These are phyloP conservation scores for Irena cyanogastra DNA, from an alignment of 2,113 vertebrate genomes.

Conservation along the genomic window DNA sequence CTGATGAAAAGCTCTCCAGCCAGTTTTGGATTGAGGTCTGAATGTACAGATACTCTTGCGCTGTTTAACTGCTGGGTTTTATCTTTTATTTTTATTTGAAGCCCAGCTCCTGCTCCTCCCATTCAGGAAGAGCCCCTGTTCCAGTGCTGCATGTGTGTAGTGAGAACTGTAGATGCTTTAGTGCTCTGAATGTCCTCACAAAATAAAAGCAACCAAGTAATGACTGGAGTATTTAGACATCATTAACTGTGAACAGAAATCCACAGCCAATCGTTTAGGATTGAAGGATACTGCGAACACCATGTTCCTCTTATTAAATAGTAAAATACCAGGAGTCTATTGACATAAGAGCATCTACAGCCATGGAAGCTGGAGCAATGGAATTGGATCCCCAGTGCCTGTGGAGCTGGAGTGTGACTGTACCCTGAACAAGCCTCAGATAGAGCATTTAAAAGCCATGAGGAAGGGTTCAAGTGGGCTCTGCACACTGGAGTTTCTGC, in stretches of 20 bases:
- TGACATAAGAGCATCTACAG: not conserved
- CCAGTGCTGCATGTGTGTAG: not conserved
- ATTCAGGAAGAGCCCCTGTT: not conserved
- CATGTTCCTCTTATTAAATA: not conserved
- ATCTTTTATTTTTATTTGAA: not conserved
- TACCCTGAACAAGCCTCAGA: not conserved
- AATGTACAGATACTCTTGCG: not conserved
- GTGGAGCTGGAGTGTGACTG: not conserved
- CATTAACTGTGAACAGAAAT: not conserved
- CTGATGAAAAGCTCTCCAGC: not conserved
- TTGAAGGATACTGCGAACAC: not conserved
- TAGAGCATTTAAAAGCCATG: not conserved
- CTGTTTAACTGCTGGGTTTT: not conserved
- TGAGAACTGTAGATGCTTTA: not conserved
- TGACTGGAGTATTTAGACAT: not conserved
- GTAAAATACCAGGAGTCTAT: not conserved
- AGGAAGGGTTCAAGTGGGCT: not conserved
- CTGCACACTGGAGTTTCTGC: not conserved
- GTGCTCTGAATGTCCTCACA: not conserved
- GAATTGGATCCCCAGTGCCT: not conserved
- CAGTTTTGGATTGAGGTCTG: not conserved
- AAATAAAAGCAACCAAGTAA: not conserved
- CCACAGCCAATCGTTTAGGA: not conserved
- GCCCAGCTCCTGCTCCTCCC: not conserved
- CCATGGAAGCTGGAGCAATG: not conserved